Base-by-base conservation (phyloP, 2,888 invertebrate genomes). In the Steinernema scapterisci region DNA sequence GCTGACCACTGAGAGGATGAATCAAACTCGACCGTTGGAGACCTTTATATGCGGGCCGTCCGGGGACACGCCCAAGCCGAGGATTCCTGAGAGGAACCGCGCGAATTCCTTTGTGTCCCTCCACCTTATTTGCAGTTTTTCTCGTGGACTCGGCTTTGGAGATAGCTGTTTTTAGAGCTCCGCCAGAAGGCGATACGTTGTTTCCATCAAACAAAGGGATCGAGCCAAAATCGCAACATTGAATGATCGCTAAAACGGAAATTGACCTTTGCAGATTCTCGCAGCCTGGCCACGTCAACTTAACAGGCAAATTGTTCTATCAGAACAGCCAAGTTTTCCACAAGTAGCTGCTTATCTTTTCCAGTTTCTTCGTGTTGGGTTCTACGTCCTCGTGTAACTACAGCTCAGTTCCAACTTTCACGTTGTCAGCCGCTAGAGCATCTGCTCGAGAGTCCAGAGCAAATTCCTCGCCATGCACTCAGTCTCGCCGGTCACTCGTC, bases 401-500 rank as follows among this genome's bases (percentile, higher is more conserved):
- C 38, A 3, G 9, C 38, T 38, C 38, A 38, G 9, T 3, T 38
- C 38, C 9, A 6, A 6, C 38, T 38, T 9, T 3, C 38, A 38
- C 5, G 9, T 38, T 38, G 38, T 38, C 38, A 38, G 38, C 38
- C 38, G 38, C 38, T 38, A 9, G 38, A 38, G 9, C 38, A 38
- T 38, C 38, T 6, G 38, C 38, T 27, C 27, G 63, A 63, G 31
- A 13, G 63, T 21, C 54, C 25, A 16, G 54, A 19, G 16, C 48
- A n/a, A 21, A 63, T 63, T 63, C 31, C 63, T 31, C 48, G 63
- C 63, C 63, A 63, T 63, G 63, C 21, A 38, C 38, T 38, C 38
- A 38, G 38, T 38, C 3, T 7, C 48, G 38, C 9, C 63, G 63
- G 63, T 25, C 63, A 63, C 63, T 54, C 54, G 48, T 23, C 54